phyloP scores from a whole-genome alignment of 2,888 invertebrate genomes.

The Drosophila parthenogenetica region DNA sequence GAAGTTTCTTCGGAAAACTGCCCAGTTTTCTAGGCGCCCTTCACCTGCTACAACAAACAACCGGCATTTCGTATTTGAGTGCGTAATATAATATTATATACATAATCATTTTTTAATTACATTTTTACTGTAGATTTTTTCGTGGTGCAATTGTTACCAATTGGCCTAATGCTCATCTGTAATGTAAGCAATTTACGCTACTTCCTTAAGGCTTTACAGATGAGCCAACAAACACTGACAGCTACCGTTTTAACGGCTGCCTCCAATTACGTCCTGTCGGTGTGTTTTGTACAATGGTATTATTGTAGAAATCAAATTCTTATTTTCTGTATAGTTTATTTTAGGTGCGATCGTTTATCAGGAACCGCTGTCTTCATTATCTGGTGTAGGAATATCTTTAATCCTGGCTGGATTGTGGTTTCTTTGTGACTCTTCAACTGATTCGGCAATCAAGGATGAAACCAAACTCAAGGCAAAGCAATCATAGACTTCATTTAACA shows the following conservation, averaged over 20 bases:
- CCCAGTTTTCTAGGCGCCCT: constrained; percentile 77
- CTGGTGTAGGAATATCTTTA: constrained; percentile 90
- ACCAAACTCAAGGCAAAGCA: constrained; percentile 23
- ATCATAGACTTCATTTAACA: constrained; percentile 10
- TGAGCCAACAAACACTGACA: constrained; percentile 86
- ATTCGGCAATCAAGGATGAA: neutral
- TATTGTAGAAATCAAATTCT: neutral
- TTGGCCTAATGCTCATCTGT: constrained; percentile 86
- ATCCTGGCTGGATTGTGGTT: constrained; percentile 90
- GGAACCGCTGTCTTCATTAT: constrained; percentile 89
- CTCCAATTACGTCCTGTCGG: constrained; percentile 88
- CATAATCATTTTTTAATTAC: neutral
- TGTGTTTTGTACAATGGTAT: constrained; percentile 69
- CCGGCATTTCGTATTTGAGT: constrained; percentile 32
- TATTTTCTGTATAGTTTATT: constrained; percentile 86
- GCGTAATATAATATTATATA: neutral
- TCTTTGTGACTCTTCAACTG: constrained; percentile 85
- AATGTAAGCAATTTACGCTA: constrained; percentile 87
- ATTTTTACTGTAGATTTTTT: constrained; percentile 56
- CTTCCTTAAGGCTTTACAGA: constrained; percentile 87
- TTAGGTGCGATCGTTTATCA: constrained; percentile 89
- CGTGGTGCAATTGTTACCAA: constrained; percentile 83
- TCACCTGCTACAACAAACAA: constrained; percentile 25
- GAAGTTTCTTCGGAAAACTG: constrained; percentile 88
- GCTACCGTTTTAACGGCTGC: constrained; percentile 87